Base-by-base conservation (phyloP, 2,888 invertebrate species). In the Nebria brevicollis region DNA sequence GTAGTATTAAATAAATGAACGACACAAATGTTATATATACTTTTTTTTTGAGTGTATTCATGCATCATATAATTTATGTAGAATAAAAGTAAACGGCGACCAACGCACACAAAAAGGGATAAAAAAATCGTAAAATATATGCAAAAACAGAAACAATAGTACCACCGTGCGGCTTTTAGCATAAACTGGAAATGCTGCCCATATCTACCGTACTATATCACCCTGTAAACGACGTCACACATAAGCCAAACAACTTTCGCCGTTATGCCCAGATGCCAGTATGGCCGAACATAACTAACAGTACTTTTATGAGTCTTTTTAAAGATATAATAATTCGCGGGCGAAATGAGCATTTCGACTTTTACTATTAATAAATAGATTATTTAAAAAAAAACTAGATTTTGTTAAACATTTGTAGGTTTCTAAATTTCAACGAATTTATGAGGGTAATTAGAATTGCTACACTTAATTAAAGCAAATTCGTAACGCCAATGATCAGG, bases 131-230 rank as follows among this genome's bases (percentile, higher is more conserved):
- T 68, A 68, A 20, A 25, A 41, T 42, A 73, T 73, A 73, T 73
- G 73, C 73, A 73, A 73, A 73, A 73, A 42, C 73, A 73, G 73
- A 73, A 73, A 73, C 73, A 73, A 73, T 73, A 42, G 73, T 15
- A 13, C 25, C 13, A 70, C 25, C 70, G 13, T 70, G 25, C 26
- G 34, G 26, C 70, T 13, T 70, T 70, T 70, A 70, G 70, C 70
- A 70, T 70, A 70, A 70, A 70, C 70, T 70, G 70, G 70, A 70
- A 25, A 70, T 70, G 15, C 34, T 70, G 34, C 70, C 70, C 70
- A 34, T 70, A 70, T 70, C 70, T 70, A 4, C 70, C 8, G 70
- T 13, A 70, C 70, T 70, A 70, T 26, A 70, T 70, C 70, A 70
- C 70, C 70, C 70, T 5, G 70, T 70, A 25, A 70, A 70, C 70